Evolutionary conservation across 2,888 invertebrate genomes (phyloP).

Genomic region (Protodeltote pygarga): DNA sequence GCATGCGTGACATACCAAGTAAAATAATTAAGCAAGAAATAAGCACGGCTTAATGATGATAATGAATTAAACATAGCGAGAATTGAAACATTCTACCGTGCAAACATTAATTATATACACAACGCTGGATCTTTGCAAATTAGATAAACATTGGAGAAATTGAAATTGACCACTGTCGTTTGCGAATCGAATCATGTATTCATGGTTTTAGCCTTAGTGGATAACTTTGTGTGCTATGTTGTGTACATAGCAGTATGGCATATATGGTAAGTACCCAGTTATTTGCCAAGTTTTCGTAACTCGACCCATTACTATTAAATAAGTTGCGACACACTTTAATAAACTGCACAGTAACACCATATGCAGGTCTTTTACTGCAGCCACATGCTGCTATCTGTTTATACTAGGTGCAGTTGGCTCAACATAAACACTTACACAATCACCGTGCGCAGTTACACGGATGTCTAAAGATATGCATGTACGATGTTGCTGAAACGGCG

Average conservation of each 20-base stretch:
- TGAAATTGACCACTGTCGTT: constrained; percentile 2
- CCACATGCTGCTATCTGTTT: constrained; percentile 35
- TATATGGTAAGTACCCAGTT: constrained; percentile 9
- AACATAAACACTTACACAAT: constrained; percentile 41
- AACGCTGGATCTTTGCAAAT: constrained; percentile 3
- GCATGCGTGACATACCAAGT: constrained; percentile 16
- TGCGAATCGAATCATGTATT: constrained; percentile 6
- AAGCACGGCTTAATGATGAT: constrained; percentile 23
- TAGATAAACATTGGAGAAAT: constrained; percentile 12
- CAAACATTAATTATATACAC: constrained; percentile 9
- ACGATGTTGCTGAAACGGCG: constrained; percentile 54
- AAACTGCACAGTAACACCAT: constrained; percentile 12
- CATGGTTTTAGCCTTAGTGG: no score
- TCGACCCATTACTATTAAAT: constrained; percentile 27
- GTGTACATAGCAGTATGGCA: constrained; percentile 6
- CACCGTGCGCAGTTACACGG: constrained; percentile 36
- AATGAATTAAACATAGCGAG: constrained; percentile 30
- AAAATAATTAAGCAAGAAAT: constrained; percentile 27
- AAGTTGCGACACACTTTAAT: constrained; percentile 35
- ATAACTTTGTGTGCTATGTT: no score
- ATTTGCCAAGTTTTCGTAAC: constrained; percentile 35
- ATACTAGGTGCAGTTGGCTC: constrained; percentile 33
- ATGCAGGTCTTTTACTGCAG: constrained; percentile 20
- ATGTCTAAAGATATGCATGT: constrained; percentile 40
- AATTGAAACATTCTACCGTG: constrained; percentile 14